Percentiles rank a stretch among this genome's conserved stretches.
phyloP scores from a whole-genome alignment of 2,113 vertebrate genomes.

The Gymnocephalus cernua region DNA sequence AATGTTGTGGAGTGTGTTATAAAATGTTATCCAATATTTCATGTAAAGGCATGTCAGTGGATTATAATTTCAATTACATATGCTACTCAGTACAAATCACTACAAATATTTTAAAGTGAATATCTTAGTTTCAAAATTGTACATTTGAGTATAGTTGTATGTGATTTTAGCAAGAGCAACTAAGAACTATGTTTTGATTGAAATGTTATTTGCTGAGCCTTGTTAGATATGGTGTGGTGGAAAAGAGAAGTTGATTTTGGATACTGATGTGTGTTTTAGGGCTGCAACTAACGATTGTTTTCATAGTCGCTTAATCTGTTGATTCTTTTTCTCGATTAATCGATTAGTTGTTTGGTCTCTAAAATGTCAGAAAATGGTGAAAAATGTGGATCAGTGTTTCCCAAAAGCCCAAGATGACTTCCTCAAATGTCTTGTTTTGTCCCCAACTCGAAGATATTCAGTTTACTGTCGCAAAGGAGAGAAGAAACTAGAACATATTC shows the following conservation, averaged over 20 bases:
- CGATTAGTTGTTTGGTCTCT: too few relatives aligned
- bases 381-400: too few relatives aligned
- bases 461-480: too few relatives aligned
- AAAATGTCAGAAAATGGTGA: too few relatives aligned
- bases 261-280: background rate
- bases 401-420: too few relatives aligned
- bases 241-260: background rate
- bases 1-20: slow-evolving; percentile 31
- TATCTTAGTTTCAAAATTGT: background rate
- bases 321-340: too few relatives aligned
- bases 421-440: too few relatives aligned
- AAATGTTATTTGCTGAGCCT: background rate
- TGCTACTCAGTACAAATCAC: background rate
- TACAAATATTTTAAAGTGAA: slow-evolving; percentile 9
- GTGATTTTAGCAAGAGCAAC: slow-evolving; percentile 14
- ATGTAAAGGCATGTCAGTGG: slow-evolving; percentile 32
- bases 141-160: slow-evolving; percentile 10
- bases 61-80: slow-evolving; percentile 20
- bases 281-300: too few relatives aligned
- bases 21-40: slow-evolving; percentile 7
- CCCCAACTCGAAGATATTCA: too few relatives aligned
- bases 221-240: background rate
- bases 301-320: too few relatives aligned
- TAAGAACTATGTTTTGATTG: background rate
- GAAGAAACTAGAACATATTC: too few relatives aligned